Evolutionary conservation across 2,797 vertebrate genomes (phyloP), one percentile per base, ranked within the genome.

Genomic region (Limnodromus scolopaceus): DNA sequence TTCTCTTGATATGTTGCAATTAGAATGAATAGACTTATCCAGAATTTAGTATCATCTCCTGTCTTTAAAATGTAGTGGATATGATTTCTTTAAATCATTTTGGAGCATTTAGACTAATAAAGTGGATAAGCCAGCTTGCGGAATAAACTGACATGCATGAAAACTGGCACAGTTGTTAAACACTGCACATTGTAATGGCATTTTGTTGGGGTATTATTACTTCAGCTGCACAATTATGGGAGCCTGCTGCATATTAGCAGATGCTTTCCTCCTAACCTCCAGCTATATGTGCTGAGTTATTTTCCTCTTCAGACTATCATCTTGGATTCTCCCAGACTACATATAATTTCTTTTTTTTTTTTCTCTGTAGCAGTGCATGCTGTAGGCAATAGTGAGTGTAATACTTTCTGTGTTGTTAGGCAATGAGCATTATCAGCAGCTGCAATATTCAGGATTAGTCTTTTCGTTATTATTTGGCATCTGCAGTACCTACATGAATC

Each of bases 321-420:
- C 75, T 89, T 87, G 70, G 61, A 57, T 93, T 78, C 46, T 63
- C 24, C 46, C 27, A 78, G 82, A 74, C 69, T 81, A 70, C 58
- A 22, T 85, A 65, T 63, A 0, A 16, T 51, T 79, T 46, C 1
- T 69, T 63, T 57, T 64, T 58, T 82, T 88, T 54, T 4, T 30
- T 4, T 43, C 25, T 69, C 32, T 71, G 3, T 58, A 92, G 39
- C 23, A 70, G 13, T 60, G 22, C 66, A 41, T 57, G 84, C 84
- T 82, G 46, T 76, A 84, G 85, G 86, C 90, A 89, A n/a, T 46
- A 86, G 61, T 39, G 72, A 94, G 51, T 63, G 25, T 93, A 89
- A 91, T 93, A 72, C 87, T 94, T 94, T 89, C 84, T 94, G 39
- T 36, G 51, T 97, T 95, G 90, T 96, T 96, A 94, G 84, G 63